phyloP scores from a whole-genome alignment of 2,113 vertebrate genomes.

The Oryzias woworae region DNA sequence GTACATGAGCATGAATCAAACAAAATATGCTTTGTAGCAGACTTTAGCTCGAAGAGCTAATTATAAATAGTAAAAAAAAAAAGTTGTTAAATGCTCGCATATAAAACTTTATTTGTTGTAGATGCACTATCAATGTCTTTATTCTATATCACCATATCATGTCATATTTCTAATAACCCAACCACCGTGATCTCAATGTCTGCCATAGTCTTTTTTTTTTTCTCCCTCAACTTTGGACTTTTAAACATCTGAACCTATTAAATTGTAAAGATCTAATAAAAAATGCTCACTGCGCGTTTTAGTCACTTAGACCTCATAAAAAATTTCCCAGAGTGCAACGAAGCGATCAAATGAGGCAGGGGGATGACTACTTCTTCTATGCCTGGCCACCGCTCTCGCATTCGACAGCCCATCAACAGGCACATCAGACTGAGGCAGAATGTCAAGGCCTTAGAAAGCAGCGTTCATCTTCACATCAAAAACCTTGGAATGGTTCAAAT shows the following conservation, averaged over 20 bases:
- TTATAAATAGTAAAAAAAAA: too few relatives aligned
- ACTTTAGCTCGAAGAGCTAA: too few relatives aligned
- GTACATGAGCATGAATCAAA: too few relatives aligned
- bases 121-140: too few relatives aligned
- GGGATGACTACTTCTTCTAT: conserved; percentile 61
- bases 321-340: conserved; percentile 77
- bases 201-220: conserved; percentile 33
- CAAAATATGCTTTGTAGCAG: too few relatives aligned
- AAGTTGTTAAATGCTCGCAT: too few relatives aligned
- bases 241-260: conserved; percentile 71
- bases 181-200: neutral
- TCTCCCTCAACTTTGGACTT: conserved; percentile 47
- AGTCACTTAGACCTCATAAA: conserved; percentile 82
- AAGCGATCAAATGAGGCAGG: conserved; percentile 68
- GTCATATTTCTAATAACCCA: neutral
- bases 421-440: conserved; percentile 68
- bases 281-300: conserved; percentile 75
- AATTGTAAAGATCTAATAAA: conserved; percentile 74
- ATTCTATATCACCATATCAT: too few relatives aligned
- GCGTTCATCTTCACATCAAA: conserved; percentile 51
- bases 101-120: too few relatives aligned
- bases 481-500: conserved; percentile 17
- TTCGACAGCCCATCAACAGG: conserved; percentile 70
- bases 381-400: conserved; percentile 64
- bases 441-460: conserved; percentile 63